Percentiles rank a stretch among this genome's conserved stretches.
Evolutionary conservation across 2,888 invertebrate genomes (phyloP).

Genomic region (Neelides folsomi): DNA sequence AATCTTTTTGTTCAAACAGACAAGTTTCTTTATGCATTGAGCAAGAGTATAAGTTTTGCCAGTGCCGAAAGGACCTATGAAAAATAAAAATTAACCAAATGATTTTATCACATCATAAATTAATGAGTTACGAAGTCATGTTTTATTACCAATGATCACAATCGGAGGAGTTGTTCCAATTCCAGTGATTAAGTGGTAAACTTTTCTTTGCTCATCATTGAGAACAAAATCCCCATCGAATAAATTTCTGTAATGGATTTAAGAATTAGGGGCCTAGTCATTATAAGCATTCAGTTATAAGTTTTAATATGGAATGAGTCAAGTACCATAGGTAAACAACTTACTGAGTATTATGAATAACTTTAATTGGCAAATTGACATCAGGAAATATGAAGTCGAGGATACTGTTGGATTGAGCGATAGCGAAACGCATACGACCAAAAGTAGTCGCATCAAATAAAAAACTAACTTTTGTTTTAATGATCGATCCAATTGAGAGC

Average conservation of each 20-base stretch:
- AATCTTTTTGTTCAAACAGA: slow-evolving; percentile 44
- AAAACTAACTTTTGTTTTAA: too few species aligned
- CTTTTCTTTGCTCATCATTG: slow-evolving; percentile 19
- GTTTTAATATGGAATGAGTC: too few species aligned
- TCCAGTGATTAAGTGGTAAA: slow-evolving; percentile 20
- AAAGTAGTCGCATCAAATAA: too few species aligned
- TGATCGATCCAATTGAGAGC: too few species aligned
- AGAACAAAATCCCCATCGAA: slow-evolving; percentile 21
- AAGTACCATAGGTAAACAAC: too few species aligned
- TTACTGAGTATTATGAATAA: too few species aligned
- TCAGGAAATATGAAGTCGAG: too few species aligned
- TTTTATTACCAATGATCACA: slow-evolving; percentile 47
- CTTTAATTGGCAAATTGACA: too few species aligned
- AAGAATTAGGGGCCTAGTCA: too few species aligned
- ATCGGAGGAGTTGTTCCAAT: slow-evolving; percentile 47
- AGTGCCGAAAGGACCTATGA: slow-evolving; percentile 61
- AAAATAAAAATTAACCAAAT: slow-evolving; percentile 1
- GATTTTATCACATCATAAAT: too few species aligned
- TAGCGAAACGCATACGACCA: too few species aligned
- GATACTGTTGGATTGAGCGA: too few species aligned
- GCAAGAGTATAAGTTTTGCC: slow-evolving; percentile 74
- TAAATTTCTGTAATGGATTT: slow-evolving; percentile 9
- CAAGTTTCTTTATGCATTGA: slow-evolving; percentile 52
- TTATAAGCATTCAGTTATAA: slow-evolving; percentile 1
- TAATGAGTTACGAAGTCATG: neutral